Percentiles rank a stretch among this genome's conserved stretches.
These are phyloP conservation scores for Myiotriccus ornatus DNA, from an alignment of 2,797 vertebrate genomes.

Conservation along the genomic window DNA sequence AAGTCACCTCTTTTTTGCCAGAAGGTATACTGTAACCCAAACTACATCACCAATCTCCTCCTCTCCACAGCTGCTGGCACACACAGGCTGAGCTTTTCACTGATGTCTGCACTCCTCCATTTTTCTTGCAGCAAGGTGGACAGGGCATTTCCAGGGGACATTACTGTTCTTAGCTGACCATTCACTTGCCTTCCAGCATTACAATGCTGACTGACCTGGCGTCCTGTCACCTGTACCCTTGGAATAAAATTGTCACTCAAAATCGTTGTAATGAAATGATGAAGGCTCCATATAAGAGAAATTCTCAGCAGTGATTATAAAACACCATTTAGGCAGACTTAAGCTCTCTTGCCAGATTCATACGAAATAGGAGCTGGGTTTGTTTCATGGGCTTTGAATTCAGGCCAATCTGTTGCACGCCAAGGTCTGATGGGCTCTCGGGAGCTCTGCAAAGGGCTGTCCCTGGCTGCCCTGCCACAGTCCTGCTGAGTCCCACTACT, in stretches of 20 bases:
- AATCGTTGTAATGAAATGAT: neutral
- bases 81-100: neutral
- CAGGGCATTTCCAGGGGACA: neutral
- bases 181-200: neutral
- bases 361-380: neutral
- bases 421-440: neutral
- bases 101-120: neutral
- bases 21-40: neutral
- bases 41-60: accelerated
- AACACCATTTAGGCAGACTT: neutral
- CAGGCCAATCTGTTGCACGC: neutral
- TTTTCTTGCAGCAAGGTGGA: neutral
- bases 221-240: neutral
- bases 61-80: neutral
- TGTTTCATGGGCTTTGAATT: neutral
- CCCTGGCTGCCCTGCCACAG: neutral
- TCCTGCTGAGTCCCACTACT: neutral
- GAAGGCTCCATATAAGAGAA: neutral
- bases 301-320: neutral
- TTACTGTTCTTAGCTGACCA: neutral
- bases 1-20: neutral
- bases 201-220: accelerated
- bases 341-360: neutral
- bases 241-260: neutral
- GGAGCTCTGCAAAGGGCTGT: neutral